Evolutionary conservation across 2,797 vertebrate genomes (phyloP).

Genomic region (Picus viridis): DNA sequence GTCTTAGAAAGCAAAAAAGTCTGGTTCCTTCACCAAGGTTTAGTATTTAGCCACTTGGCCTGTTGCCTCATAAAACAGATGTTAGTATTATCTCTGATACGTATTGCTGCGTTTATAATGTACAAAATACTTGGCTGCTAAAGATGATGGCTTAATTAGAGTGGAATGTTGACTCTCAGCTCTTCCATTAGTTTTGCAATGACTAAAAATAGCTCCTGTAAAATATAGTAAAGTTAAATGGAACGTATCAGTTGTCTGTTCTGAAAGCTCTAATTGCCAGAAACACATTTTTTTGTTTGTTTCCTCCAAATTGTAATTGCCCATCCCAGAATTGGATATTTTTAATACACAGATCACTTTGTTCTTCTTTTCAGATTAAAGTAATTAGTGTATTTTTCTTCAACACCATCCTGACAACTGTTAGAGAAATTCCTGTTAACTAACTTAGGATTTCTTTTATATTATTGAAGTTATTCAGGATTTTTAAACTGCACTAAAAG

Average conservation of each 20-base stretch:
- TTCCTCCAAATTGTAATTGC: background rate
- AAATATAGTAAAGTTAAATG: slow-evolving; percentile 44
- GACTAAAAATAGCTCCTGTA: slow-evolving; percentile 57
- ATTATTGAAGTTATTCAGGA: background rate
- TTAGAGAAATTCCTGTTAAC: background rate
- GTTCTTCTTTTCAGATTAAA: background rate
- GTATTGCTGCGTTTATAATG: slow-evolving; percentile 55
- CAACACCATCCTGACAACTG: background rate
- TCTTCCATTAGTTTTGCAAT: slow-evolving; percentile 59
- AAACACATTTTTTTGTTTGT: background rate
- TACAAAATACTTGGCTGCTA: slow-evolving; percentile 59
- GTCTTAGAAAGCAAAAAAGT: slow-evolving; percentile 55
- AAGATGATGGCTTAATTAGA: slow-evolving; percentile 61
- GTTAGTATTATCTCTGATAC: slow-evolving; percentile 62
- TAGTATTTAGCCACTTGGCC: slow-evolving; percentile 39
- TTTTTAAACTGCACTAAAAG: background rate
- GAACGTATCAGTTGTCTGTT: background rate
- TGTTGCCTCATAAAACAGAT: slow-evolving; percentile 65
- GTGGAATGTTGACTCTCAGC: slow-evolving; percentile 56
- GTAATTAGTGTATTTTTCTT: background rate
- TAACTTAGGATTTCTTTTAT: background rate
- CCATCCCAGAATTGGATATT: background rate
- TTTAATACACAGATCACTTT: background rate
- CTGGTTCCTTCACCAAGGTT: slow-evolving; percentile 18
- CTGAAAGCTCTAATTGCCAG: slow-evolving; percentile 15